Base-by-base conservation (phyloP, 1,140 invertebrate genomes). In the Habropoda laboriosa region DNA sequence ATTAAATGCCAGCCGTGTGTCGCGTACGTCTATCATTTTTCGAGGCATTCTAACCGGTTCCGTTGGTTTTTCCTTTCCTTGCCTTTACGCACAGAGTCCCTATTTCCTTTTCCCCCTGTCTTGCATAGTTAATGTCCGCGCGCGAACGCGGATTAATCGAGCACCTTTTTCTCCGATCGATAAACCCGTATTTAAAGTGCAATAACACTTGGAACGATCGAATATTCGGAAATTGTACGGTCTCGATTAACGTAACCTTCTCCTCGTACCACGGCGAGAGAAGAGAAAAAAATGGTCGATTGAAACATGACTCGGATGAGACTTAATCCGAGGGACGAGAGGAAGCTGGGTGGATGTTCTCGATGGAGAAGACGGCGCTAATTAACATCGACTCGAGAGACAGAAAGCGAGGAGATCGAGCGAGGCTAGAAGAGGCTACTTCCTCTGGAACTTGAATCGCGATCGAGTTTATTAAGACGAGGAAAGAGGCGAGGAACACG, bases 11-110 rank as follows among this genome's bases (percentile, higher is more conserved):
- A 77, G 16, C 53, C 42, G 40, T 47, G 47, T 30, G 73, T 53
- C 55, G n/a, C n/a, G 63, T 42, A 58, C 64, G 49, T 72, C 70
- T 53, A 51, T 74, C 60, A 77, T 68, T 77, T 77, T 77, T 77
- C 74, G 74, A 68, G n/a, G 10, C 51, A 68, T 77, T 77, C 64
- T 42, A 77, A 77, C 74, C 74, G 74, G 74, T 77, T 77, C 30
- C n/a, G 24, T n/a, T 16, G 70, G n/a, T n/a, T 77, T 70, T 77
- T 70, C 64, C 64, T 68, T 58, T 24, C 24, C 10, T 70, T 18
- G 18, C 10, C 27, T 16, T 30, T n/a, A n/a, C n/a, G n/a, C n/a
- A n/a, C n/a, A 61, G 13, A 30, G 38, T 45, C 7, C 30, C 18
- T 42, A 27, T 42, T 45, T 66, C 27, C 63, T 66, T 66, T 47